A percentile compares a stretch with the other conserved stretches of the same genome.
These are phyloP conservation scores for Ceratosolen solmsi DNA, from an alignment of 1,140 invertebrate genomes.

Conservation along the genomic window DNA sequence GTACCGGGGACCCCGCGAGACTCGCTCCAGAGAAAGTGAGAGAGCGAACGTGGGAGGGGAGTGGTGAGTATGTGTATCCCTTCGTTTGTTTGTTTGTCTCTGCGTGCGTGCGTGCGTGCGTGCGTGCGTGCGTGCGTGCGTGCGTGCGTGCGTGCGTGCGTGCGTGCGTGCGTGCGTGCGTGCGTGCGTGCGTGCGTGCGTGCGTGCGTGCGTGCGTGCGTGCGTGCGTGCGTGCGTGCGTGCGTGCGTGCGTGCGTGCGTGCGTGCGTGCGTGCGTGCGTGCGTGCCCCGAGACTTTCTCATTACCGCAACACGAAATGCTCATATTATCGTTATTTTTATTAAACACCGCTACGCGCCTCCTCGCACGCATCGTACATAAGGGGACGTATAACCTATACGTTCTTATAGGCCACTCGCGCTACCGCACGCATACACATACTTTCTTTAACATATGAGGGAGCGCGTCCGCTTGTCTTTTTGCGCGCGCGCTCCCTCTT, in stretches of 20 bases:
- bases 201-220: background rate
- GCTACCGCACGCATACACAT: background rate
- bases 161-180: background rate
- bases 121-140: background rate
- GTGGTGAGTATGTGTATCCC: too few species aligned
- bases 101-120: too few species aligned
- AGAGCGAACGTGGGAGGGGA: background rate
- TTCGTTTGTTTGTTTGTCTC: too few species aligned
- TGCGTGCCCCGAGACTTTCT: conserved; percentile 51
- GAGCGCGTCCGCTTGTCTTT: too few species aligned
- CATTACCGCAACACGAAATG: conserved; percentile 72
- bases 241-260: background rate
- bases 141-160: background rate
- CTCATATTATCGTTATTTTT: conserved; percentile 73
- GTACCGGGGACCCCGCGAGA: conserved; percentile 58
- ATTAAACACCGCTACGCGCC: conserved; percentile 65
- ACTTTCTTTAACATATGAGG: background rate
- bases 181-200: background rate
- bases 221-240: background rate
- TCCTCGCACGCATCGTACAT: conserved; percentile 29
- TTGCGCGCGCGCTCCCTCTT: background rate
- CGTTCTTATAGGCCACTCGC: too few species aligned
- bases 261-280: background rate
- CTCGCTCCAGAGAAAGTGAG: background rate
- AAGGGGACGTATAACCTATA: background rate